These are phyloP conservation scores for Apis dorsata DNA, from an alignment of 1,140 invertebrate genomes.

Conservation along the genomic window DNA sequence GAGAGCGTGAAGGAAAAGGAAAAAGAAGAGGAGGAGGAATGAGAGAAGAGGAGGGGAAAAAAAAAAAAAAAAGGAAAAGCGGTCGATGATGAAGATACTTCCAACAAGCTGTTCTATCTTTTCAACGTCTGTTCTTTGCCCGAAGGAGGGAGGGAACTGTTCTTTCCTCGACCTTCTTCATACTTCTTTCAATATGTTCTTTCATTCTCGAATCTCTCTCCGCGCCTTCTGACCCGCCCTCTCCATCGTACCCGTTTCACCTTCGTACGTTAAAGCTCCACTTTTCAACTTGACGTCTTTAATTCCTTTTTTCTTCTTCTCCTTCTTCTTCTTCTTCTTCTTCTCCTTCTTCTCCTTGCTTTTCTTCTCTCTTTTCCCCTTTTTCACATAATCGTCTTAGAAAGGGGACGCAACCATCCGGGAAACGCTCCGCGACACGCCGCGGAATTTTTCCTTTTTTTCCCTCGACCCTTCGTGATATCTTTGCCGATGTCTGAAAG, in stretches of 20 bases:
- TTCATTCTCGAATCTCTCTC: constrained; percentile 35
- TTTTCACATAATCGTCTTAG: constrained; percentile 69
- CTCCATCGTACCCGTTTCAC: neutral
- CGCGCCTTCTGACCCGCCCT: neutral
- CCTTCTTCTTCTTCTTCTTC: no score
- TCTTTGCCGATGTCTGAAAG: neutral
- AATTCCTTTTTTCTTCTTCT: neutral
- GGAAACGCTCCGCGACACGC: constrained; percentile 17
- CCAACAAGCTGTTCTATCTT: constrained; percentile 48
- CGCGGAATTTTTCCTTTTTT: constrained; percentile 11
- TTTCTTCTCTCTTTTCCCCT: no score
- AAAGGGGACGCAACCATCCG: constrained; percentile 25
- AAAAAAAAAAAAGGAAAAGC: constrained; percentile 16
- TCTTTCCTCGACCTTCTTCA: constrained; percentile 48
- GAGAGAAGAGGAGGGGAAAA: neutral
- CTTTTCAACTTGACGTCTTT: constrained; percentile 71
- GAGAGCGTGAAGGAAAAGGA: constrained; percentile 15
- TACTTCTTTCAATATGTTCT: constrained; percentile 70
- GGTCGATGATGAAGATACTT: constrained; percentile 41
- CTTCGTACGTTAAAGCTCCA: constrained; percentile 47
- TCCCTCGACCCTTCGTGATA: no score
- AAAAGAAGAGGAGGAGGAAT: constrained; percentile 28
- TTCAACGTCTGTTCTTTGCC: constrained; percentile 36
- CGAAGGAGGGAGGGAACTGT: constrained; percentile 38
- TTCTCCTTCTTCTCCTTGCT: neutral